Evolutionary conservation across 2,113 vertebrate species (phyloP), one percentile per base, ranked within the genome.

Genomic region (Corythornis vintsioides): DNA sequence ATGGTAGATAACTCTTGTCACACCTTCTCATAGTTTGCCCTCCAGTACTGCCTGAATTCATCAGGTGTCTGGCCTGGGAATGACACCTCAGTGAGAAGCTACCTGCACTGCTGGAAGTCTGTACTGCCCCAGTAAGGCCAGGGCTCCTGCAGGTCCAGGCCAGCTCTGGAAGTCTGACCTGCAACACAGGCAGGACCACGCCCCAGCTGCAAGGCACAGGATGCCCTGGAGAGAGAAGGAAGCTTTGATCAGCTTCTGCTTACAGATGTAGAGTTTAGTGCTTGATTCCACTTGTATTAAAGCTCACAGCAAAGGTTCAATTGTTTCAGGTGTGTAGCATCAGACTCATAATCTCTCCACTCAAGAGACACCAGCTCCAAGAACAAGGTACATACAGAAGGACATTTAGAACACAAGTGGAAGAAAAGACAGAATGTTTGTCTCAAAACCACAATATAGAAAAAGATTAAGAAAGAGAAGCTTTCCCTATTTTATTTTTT

Each of bases 141-240:
- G 26, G 0, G 15, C 6, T 55, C 11, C 31, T 3, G 9, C 2
- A 9, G 22, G 20, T 28, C 69, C 33, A 15, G 16, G 38, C 11
- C 43, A 64, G 53, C 21, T 53, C 76, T 13, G 8, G 1, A 14
- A 67, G 8, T 1, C 43, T 38, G 9, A 5, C 15, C 42, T 38
- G 22, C 19, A 45, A 15, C 2, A 22, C 22, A 7, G 5, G 9
- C 24, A 47, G 16, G 6, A 1, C 35, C 42, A 8, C 1, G 1
- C 2, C 48, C 35, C n/a, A 13, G 22, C 42, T 15, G 35, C 11
- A 10, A 35, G 19, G 31, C 66, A n/a, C 0, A 35, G 22, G 15
- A 59, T 73, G 43, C 17, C 38, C 20, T 0, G 3, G 6, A 13
- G 47, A 40, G 4, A 47, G 22, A 11, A 72, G 60, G 26, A 40